Base-by-base conservation (phyloP, 2,113 vertebrate species). In the Dipodomys ordii region DNA sequence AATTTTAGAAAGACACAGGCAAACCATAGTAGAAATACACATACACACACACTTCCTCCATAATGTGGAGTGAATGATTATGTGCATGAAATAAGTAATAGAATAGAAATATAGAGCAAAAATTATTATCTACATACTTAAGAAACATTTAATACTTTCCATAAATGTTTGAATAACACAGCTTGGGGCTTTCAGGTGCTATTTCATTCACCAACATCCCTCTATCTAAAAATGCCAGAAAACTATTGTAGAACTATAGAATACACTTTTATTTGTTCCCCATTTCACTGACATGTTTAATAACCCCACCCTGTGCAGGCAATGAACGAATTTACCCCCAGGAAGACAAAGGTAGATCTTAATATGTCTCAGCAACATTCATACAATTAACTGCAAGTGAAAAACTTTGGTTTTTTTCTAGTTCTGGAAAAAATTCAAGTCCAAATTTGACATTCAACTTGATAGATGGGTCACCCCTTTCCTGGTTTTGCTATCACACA, bases 361-460 rank as follows among this genome's bases (percentile, higher is more conserved):
- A 79, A 18, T 30, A 30, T 57, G 1, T 39, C 32, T 49, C 86
- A 83, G 53, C 77, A 23, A 32, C 73, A 0, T 53, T 83, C 32
- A 15, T 49, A 3, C 19, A 74, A 73, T 3, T 93, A n/a, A 68
- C 16, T 74, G 57, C 3, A 90, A 87, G 46, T 30, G 44, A 85
- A 95, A 62, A 8, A 0, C 1, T 12, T 39, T 39, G 12, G 1
- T 18, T 4, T n/a, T 57, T 78, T 84, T 72, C 35, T 39, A 69
- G 30, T 86, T 90, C 32, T 79, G 15, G 3, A 71, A 90, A 90
- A 92, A 94, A 35, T 90, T 76, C 27, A 92, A 74, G 23, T 32
- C 5, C 69, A 80, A 91, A 69, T 0, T 88, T 90, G 81, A 44
- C 28, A 68, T 78, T 83, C 69, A 65, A 19, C 27, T 85, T 85